Percentiles rank a stretch among this genome's conserved stretches.
Conservation (phyloP, 2,888 invertebrate genomes). For the Acleris emargana region DNA sequence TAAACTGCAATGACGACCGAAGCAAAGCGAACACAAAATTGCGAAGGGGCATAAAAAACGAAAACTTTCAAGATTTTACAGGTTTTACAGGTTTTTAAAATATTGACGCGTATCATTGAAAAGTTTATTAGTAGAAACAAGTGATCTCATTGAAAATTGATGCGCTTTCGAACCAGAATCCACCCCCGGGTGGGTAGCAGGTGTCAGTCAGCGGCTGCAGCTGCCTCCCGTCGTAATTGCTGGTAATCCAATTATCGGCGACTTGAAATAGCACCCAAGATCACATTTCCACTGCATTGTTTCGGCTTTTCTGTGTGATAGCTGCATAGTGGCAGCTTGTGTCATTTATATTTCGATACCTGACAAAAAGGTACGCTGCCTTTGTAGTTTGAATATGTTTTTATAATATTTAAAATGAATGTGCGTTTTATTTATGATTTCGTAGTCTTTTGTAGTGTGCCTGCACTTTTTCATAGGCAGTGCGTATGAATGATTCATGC, state of each 20-base stretch:
- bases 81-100: too few species aligned
- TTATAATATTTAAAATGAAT: too few species aligned
- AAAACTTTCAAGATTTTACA: too few species aligned
- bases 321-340: background rate
- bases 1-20: too few species aligned
- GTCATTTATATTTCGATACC: background rate
- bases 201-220: slow-evolving; percentile 27
- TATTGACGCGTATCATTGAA: too few species aligned
- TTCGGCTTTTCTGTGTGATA: background rate
- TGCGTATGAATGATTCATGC: too few species aligned
- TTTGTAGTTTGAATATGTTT: background rate
- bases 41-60: too few species aligned
- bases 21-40: too few species aligned
- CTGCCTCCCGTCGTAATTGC: slow-evolving; percentile 29
- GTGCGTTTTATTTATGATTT: too few species aligned
- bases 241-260: slow-evolving; percentile 32
- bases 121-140: background rate
- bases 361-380: background rate
- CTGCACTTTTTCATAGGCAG: too few species aligned
- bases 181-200: slow-evolving; percentile 8
- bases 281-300: slow-evolving; percentile 27
- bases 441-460: too few species aligned
- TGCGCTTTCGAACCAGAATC: slow-evolving; percentile 12
- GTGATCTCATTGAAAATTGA: slow-evolving; percentile 8
- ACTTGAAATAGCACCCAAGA: slow-evolving; percentile 26